phyloP scores from a whole-genome alignment of 2,797 vertebrate species.

The Potorous gilbertii region DNA sequence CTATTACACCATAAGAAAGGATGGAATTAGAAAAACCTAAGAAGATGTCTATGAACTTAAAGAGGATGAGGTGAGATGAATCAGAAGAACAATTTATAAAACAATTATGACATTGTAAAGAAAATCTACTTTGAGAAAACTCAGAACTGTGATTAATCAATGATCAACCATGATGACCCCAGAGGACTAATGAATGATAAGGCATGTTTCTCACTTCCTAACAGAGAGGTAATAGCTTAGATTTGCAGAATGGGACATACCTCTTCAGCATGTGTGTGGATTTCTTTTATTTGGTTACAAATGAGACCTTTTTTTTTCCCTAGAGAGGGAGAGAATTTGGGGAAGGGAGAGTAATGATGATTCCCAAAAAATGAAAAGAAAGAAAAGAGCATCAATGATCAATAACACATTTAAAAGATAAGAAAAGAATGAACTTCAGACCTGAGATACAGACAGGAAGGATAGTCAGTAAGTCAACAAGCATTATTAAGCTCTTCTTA shows the following conservation, averaged over 20 bases:
- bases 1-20: background rate
- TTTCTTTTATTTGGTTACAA: background rate
- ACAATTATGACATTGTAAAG: background rate
- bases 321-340: background rate
- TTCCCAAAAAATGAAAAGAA: background rate
- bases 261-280: background rate
- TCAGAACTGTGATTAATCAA: background rate
- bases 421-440: background rate
- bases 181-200: background rate
- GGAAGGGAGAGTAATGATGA: background rate
- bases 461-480: background rate
- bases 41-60: background rate
- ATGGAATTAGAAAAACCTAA: background rate
- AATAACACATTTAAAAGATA: background rate
- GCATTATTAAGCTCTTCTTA: background rate
- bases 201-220: background rate
- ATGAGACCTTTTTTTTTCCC: background rate
- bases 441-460: background rate
- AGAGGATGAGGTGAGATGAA: background rate
- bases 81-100: background rate
- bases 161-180: background rate
- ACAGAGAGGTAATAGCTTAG: background rate
- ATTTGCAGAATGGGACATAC: background rate
- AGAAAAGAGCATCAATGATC: background rate
- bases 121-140: background rate